Conservation (phyloP, 2,113 vertebrate genomes). For the Anthoscopus minutus region DNA sequence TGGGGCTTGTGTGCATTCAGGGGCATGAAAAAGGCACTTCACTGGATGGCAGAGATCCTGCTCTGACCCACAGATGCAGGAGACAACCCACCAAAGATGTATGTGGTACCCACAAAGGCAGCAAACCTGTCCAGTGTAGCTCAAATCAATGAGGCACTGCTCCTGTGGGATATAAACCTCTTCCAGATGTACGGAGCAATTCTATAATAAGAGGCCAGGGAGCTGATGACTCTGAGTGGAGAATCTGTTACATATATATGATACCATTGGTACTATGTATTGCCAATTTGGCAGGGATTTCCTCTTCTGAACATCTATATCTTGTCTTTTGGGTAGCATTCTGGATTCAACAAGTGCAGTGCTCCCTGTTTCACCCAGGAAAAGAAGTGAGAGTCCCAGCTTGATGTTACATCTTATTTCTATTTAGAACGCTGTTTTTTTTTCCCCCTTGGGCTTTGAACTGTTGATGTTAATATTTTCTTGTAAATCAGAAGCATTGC, state of each 20-base stretch:
- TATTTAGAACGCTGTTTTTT: neutral
- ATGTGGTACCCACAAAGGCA: neutral
- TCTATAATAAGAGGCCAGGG: neutral
- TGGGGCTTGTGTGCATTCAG: neutral
- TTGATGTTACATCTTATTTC: neutral
- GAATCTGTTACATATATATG: neutral
- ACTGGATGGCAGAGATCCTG: neutral
- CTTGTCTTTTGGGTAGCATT: neutral
- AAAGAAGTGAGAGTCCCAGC: neutral
- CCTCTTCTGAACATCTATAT: neutral
- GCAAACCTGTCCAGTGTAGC: neutral
- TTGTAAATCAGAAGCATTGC: neutral
- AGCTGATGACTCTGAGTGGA: neutral
- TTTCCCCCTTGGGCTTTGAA: neutral
- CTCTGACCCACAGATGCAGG: neutral
- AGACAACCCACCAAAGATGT: neutral
- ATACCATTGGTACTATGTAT: neutral
- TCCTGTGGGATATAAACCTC: neutral
- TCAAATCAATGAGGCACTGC: neutral
- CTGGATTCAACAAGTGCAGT: neutral
- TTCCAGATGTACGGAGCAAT: neutral
- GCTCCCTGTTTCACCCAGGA: neutral
- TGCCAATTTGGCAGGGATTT: neutral
- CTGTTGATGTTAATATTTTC: neutral
- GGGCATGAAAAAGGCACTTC: neutral